These are phyloP conservation scores for Sialia sialis DNA, from an alignment of 2,113 vertebrate genomes.

Conservation along the genomic window DNA sequence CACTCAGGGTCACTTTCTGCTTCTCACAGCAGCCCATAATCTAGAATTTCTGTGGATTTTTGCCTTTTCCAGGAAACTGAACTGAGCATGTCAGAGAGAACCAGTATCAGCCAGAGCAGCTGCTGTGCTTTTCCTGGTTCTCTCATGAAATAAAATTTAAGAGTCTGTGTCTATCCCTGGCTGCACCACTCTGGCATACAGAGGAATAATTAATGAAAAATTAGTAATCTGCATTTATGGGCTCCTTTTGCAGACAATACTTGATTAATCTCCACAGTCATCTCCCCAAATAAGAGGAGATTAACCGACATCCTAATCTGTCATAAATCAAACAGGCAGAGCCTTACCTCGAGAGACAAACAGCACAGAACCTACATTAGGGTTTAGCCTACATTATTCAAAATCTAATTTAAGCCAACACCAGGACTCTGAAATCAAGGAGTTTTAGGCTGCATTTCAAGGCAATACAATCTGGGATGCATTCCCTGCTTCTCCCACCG, in stretches of 20 bases:
- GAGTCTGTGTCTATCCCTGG: not conserved
- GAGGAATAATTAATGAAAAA: not conserved
- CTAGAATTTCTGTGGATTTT: not conserved
- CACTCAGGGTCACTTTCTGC: not conserved
- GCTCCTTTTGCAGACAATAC: not conserved
- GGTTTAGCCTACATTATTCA: not conserved
- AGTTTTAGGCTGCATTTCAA: not conserved
- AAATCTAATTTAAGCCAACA: not conserved
- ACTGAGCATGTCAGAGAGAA: not conserved
- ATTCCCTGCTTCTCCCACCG: not conserved
- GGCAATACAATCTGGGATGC: not conserved
- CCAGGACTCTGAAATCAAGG: not conserved
- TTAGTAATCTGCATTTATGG: not conserved
- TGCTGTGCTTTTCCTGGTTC: not conserved
- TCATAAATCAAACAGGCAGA: not conserved
- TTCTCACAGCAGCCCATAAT: not conserved
- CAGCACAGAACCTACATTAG: not conserved
- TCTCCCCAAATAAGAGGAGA: not conserved
- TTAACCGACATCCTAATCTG: not conserved
- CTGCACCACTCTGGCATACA: not conserved
- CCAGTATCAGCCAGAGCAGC: not conserved
- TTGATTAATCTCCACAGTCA: not conserved
- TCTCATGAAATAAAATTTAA: not conserved
- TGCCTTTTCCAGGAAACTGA: not conserved
- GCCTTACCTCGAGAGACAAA: not conserved